Base-by-base conservation (phyloP, 2,888 invertebrate genomes). In the Neoaliturus tenellus region DNA sequence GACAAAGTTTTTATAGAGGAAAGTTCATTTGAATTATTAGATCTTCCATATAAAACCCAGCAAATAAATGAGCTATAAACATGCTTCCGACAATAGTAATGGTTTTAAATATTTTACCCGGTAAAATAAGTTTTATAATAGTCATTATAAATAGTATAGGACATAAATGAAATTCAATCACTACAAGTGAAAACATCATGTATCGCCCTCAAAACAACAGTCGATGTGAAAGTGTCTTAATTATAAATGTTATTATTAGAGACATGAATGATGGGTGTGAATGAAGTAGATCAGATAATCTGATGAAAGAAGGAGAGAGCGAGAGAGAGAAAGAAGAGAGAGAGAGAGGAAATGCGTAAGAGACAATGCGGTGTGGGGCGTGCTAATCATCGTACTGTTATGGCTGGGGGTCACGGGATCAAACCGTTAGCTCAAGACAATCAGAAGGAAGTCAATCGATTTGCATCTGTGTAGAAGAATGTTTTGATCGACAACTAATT, bases 301-400 rank as follows among this genome's bases (percentile, higher is more conserved):
- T n/a, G 39, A 23, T n/a, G 73, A 23, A 20, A 31, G 28, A 14
- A 20, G 39, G 71, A 48, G 35, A n/a, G 62, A 67, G 39, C 12
- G 62, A 69, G 25, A 44, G 48, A 20, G 28, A 48, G 41, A 23
- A 25, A 20, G 33, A 20, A 35, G 33, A 20, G 23, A 28, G 73
- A 82, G 33, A 4, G n/a, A 39, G n/a, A n/a, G 67, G 41, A 58
- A 39, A 55, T 35, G 51, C 31, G 55, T 44, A 33, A 48, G 28
- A 75, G 17, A 75, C 75, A 75, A 75, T 75, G 75, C 35, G 39
- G 6, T 6, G 55, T n/a, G 62, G 28, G 75, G 35, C 55, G 51
- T 55, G 78, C 48, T 55, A 78, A 78, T 78, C 33, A 55, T 20
- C 55, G 51, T 51, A 55, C 78, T 51, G 78, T 78, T 78, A 78